Conservation (phyloP, 2,113 vertebrate species). For the Axis porcinus region DNA sequence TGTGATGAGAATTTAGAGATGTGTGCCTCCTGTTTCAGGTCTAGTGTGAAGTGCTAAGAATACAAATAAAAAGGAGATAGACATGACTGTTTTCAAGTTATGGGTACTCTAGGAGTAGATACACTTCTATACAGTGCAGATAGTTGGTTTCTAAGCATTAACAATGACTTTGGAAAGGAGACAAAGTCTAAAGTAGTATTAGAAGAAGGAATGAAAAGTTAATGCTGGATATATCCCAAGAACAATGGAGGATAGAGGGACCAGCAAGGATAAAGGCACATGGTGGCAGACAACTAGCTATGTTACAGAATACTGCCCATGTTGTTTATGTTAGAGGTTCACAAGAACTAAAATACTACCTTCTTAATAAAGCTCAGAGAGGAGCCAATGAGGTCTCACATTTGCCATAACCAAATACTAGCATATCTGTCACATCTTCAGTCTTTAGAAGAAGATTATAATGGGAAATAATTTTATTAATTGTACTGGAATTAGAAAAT, state of each 20-base stretch:
- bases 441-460: neutral
- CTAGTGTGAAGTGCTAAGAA: neutral
- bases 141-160: neutral
- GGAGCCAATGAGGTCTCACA: neutral
- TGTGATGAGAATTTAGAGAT: neutral
- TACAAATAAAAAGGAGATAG: neutral
- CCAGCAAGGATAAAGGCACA: neutral
- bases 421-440: neutral
- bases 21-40: neutral
- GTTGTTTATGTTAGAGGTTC: neutral
- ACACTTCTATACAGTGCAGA: fast-evolving
- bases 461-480: neutral
- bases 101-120: neutral
- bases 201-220: neutral
- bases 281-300: neutral
- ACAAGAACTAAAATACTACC: neutral
- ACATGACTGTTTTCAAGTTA: neutral
- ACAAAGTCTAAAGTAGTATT: neutral
- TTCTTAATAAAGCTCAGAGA: neutral
- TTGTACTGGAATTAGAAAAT: neutral
- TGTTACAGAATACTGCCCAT: neutral
- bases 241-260: fast-evolving
- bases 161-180: neutral
- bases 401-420: neutral
- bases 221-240: neutral